phyloP scores from a whole-genome alignment of 2,888 invertebrate genomes.

The Pristionchus exspectatus region DNA sequence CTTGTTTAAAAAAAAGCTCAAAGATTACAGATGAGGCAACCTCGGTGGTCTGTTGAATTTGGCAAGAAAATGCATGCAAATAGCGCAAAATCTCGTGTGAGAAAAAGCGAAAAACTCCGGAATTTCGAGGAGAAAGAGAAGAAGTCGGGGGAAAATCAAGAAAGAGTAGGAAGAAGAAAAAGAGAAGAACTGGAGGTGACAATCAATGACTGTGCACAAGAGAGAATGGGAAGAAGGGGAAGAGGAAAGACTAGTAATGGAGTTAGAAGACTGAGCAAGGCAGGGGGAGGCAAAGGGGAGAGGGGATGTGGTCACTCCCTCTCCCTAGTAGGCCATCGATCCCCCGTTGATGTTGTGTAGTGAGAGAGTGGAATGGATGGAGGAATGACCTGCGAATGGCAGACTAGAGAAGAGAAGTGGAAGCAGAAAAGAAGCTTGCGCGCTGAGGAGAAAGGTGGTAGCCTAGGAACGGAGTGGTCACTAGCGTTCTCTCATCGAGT shows the following conservation, averaged over 20 bases:
- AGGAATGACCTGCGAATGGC: not conserved
- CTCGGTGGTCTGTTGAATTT: too few relatives aligned
- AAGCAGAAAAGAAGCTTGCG: not conserved
- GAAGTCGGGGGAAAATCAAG: not conserved
- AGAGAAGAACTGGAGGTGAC: not conserved
- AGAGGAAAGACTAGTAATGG: slow-evolving; percentile 23
- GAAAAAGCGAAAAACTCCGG: slow-evolving; percentile 4
- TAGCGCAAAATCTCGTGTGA: slow-evolving; percentile 12
- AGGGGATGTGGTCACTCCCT: slow-evolving; percentile 33
- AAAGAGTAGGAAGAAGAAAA: not conserved
- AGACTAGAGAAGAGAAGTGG: not conserved
- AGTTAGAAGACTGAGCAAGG: slow-evolving; percentile 26
- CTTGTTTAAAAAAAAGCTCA: not conserved
- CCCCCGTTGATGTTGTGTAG: slow-evolving; percentile 27
- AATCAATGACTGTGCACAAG: slow-evolving; percentile 8
- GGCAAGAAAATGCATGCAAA: slow-evolving; percentile 19
- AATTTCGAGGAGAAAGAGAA: not conserved
- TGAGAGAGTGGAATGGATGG: slow-evolving; percentile 3
- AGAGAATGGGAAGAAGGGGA: not conserved
- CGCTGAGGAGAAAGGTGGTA: not conserved
- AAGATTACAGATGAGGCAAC: not conserved
- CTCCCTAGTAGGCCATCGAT: slow-evolving; percentile 42
- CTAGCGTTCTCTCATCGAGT: not conserved
- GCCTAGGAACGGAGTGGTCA: not conserved
- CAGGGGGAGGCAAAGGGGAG: not conserved